These are phyloP conservation scores for Holothuria scabra DNA, from an alignment of 53 echinoderm and acorn worm species.

Conservation along the genomic window DNA sequence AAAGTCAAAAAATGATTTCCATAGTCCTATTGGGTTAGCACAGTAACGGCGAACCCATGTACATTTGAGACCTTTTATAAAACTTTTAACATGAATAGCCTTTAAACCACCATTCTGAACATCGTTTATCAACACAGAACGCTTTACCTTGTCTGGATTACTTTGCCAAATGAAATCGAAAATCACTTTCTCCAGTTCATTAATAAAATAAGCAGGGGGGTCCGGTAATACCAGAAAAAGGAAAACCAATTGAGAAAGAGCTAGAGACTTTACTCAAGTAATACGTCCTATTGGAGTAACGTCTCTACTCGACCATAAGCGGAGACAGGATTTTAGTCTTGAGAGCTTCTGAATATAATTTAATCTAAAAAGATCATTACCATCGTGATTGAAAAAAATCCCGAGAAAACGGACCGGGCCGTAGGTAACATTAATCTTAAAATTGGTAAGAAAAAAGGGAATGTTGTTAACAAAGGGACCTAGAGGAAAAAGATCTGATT, in stretches of 20 bases:
- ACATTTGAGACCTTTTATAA: not conserved
- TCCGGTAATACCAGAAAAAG: not conserved
- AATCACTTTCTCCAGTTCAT: not conserved
- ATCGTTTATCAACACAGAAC: not conserved
- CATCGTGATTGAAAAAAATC: no score
- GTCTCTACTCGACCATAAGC: not conserved
- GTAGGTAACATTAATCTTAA: no score
- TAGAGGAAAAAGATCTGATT: no score
- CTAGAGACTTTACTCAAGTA: not conserved
- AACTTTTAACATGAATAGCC: not conserved
- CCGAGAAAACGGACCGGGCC: no score
- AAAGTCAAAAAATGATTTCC: no score
- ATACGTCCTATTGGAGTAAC: not conserved
- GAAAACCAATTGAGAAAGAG: constrained; percentile 14
- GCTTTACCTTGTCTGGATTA: not conserved
- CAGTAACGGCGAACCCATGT: no score
- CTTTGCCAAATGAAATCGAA: not conserved
- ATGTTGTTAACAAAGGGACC: no score
- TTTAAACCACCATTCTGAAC: not conserved
- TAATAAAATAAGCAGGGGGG: not conserved
- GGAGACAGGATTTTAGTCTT: no score
- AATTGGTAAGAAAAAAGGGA: no score
- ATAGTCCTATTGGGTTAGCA: no score
- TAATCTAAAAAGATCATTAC: no score
- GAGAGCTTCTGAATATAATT: no score